phyloP scores from a whole-genome alignment of 2,888 invertebrate genomes.

The Myathropa florea region DNA sequence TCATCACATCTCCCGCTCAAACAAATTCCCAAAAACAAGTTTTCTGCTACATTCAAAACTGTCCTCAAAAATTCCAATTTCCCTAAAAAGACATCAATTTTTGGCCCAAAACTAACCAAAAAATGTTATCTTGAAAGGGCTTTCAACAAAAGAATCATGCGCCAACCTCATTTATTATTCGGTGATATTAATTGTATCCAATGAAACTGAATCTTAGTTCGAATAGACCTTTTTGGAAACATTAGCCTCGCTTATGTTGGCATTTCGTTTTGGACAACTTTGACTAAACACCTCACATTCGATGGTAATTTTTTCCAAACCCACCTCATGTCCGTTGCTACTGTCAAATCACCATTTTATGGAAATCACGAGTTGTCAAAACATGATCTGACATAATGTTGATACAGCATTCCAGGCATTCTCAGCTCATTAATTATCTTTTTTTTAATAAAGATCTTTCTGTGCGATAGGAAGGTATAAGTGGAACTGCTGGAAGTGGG shows the following conservation, averaged over 20 bases:
- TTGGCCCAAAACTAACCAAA: too few species aligned
- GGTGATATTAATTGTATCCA: neutral
- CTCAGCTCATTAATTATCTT: neutral
- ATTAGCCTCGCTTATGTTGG: too few species aligned
- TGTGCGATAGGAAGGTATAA: neutral
- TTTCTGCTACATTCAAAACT: too few species aligned
- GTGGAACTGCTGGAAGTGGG: neutral
- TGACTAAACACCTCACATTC: neutral
- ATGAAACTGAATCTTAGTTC: neutral
- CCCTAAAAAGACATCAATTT: too few species aligned
- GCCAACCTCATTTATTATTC: neutral
- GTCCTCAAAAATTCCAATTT: too few species aligned
- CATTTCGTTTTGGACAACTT: neutral
- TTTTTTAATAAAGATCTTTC: neutral
- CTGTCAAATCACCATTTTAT: neutral
- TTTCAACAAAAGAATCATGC: neutral
- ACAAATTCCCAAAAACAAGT: too few species aligned
- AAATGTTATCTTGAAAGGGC: too few species aligned
- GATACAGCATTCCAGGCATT: neutral
- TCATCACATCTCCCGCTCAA: too few species aligned
- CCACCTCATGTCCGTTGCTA: neutral
- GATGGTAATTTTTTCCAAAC: neutral
- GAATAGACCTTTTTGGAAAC: neutral
- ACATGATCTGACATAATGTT: neutral
- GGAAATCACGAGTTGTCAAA: neutral